These are phyloP conservation scores for Leucosticte australis DNA, from an alignment of 2,113 vertebrate genomes.

Conservation along the genomic window DNA sequence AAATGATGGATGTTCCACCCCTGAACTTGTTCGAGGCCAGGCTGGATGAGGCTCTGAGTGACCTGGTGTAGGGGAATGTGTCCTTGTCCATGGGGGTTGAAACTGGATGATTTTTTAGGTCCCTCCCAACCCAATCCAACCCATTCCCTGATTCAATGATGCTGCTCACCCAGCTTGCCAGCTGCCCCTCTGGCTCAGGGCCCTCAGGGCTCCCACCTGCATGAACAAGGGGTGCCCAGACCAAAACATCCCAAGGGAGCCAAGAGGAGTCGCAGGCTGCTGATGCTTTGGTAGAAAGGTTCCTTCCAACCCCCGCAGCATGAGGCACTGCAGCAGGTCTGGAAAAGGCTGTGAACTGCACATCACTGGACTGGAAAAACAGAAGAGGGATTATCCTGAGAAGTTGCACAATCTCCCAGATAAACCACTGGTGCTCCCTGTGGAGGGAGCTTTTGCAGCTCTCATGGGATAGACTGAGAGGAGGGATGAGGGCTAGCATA, in stretches of 20 bases:
- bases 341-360: not conserved
- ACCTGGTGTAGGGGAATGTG: no score
- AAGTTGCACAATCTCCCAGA: not conserved
- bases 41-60: rapidly evolving
- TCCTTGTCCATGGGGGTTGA: no score
- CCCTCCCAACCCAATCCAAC: not conserved
- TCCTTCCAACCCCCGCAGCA: not conserved
- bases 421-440: not conserved
- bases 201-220: no score
- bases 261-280: not conserved
- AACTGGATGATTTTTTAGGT: not conserved
- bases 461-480: not conserved
- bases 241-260: no score
- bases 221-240: no score
- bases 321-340: not conserved
- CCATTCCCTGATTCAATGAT: not conserved
- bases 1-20: not conserved
- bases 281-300: rapidly evolving
- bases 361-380: not conserved
- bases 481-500: not conserved
- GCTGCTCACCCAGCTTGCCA: no score
- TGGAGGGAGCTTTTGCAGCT: rapidly evolving
- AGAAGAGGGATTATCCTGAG: not conserved
- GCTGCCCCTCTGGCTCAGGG: not conserved
- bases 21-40: not conserved